A percentile compares a stretch with the other conserved stretches of the same genome.
phyloP scores from a whole-genome alignment of 2,797 vertebrate species.

The Gambusia yucatana region DNA sequence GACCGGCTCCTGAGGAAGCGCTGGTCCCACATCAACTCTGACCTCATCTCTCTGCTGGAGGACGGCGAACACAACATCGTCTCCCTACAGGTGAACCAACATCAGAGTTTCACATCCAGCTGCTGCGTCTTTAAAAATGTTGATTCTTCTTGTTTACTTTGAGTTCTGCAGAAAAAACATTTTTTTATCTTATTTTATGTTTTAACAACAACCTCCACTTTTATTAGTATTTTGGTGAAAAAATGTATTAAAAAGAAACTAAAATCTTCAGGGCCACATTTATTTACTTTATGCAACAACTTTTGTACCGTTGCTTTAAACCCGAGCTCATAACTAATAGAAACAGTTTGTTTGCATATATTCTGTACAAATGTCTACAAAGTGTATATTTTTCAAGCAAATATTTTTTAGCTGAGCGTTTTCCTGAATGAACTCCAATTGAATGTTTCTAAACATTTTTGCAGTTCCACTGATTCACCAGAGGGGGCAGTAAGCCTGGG shows the following conservation, averaged over 20 bases:
- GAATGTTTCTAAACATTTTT: not conserved
- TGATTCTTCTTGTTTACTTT: not conserved
- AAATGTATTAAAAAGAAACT: not conserved
- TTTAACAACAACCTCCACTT: not conserved
- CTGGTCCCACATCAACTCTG: conserved; percentile 90
- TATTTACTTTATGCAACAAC: not conserved
- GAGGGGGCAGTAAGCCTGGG: no score
- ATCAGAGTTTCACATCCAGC: not conserved
- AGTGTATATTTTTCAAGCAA: not conserved
- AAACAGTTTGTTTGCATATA: not conserved
- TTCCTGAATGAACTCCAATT: not conserved
- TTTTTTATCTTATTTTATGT: not conserved
- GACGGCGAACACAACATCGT: conserved; percentile 83
- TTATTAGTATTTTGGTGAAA: not conserved
- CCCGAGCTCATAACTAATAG: no score
- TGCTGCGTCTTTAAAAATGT: not conserved
- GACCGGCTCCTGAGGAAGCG: conserved; percentile 83
- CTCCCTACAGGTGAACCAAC: conserved; percentile 85
- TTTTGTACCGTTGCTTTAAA: not conserved
- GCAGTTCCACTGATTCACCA: not conserved
- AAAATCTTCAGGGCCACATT: not conserved
- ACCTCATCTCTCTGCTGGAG: conserved; percentile 86
- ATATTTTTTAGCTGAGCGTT: not conserved
- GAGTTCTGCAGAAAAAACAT: not conserved
- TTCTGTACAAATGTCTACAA: not conserved